Base-by-base conservation (phyloP, 2,888 invertebrate species). In the Thumatha senex region DNA sequence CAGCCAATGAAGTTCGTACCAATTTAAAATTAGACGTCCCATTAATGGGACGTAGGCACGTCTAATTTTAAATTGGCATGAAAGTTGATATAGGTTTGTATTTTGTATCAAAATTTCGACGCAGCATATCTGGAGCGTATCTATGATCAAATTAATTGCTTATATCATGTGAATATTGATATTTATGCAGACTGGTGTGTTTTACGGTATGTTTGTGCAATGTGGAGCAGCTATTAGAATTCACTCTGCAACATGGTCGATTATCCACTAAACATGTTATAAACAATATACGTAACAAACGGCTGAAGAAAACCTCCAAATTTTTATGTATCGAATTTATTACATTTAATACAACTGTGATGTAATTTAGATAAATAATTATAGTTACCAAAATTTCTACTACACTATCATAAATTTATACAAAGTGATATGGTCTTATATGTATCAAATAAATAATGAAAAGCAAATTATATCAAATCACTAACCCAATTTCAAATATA, bases 351-450 rank as follows among this genome's bases (percentile, higher is more conserved):
- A 68, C 55, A 70, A 57, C 70, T 78, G 78, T 82, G 80, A 84
- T 82, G 78, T 67, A 70, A 59, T 63, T 61, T 55, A 54, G 47
- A 36, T 61, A 66, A 67, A 70, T 68, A 71, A 72, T 74, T 72
- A 68, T 67, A 68, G 60, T 72, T 70, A 72, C 70, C 69, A 13
- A 43, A 5, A 5, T 61, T 63, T 63, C 59, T 68, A 75, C 58
- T 66, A 58, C 18, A 39, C 64, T 72, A 72, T 62, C 53, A 71
- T 57, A 59, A 74, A 72, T 74, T 71, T 61, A 59, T 57, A 68
- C 65, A 68, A 73, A 77, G 63, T 85, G 84, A 86, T 86, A 84
- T 84, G 84, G 73, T 75, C 69, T 56, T 71, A 74, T 61, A 61
- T 58, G 53, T 58, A 61, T 58, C 59, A 63, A 70, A 72, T 70